Base-by-base conservation (phyloP, 2,797 vertebrate genomes). In the Perdix hodgsoniae region DNA sequence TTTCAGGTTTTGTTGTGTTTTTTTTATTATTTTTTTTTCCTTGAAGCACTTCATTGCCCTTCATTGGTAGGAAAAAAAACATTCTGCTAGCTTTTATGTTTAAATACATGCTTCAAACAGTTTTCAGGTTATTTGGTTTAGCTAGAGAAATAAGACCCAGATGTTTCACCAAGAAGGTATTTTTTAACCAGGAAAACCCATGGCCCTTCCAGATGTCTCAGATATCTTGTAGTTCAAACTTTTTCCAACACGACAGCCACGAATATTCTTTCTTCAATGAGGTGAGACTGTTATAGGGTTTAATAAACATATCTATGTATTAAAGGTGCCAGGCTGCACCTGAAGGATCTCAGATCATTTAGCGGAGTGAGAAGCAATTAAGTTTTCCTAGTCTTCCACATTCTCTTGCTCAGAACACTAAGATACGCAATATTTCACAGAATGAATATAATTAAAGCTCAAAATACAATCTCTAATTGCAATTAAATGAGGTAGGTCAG, bases 91-190 rank as follows among this genome's bases (percentile, higher is more conserved):
- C 65, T 87, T 87, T 88, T 60, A 91, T 13, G 11, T 74, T 86
- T 87, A 82, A 83, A 94, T 33, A 33, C 67, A 77, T 67, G 85
- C 59, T 84, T 95, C 90, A 89, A 86, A 79, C 61, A 91, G 74
- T 71, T 88, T 61, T 90, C 59, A 56, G 24, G 35, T 50, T 52
- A 74, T 92, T 91, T 67, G 31, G 70, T 92, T 93, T 64, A 92
- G 64, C 50, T 63, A 90, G 35, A 92, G 29, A 74, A 84, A 91
- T 82, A 89, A 94, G 95, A 59, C 92, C 78, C 96, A 96, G 95
- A 96, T 96, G 93, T 93, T 83, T 88, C 50, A 64, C 61, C 14
- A n/a, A 83, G 71, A 91, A 86, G 27, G 35, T 61, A 86, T 95
- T 93, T 44, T 59, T 50, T 52, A 52, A 92, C 29, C 44, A 90